These are phyloP conservation scores for Siniperca scherzeri DNA, from an alignment of 2,797 vertebrate genomes.

Conservation along the genomic window DNA sequence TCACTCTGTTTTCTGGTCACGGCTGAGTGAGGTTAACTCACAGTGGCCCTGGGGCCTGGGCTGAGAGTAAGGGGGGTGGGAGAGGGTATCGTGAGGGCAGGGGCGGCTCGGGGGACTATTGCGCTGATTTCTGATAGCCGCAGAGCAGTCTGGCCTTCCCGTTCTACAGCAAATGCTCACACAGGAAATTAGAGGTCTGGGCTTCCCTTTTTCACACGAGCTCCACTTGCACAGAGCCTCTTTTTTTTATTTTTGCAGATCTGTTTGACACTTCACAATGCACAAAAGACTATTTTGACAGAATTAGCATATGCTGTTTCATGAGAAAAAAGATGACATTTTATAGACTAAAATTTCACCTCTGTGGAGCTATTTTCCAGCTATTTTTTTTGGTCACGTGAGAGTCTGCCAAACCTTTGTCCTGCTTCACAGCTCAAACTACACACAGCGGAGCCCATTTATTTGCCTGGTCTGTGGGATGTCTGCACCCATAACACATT, in stretches of 20 bases:
- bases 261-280: constrained; percentile 59
- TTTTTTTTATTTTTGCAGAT: constrained; percentile 61
- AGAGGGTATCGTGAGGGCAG: constrained; percentile 79
- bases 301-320: constrained; percentile 58
- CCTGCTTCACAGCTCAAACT: constrained; percentile 48
- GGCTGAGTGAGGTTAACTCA: constrained; percentile 84
- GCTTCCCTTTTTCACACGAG: constrained; percentile 84
- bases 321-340: constrained; percentile 17
- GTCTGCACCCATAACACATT: constrained; percentile 76
- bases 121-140: constrained; percentile 83
- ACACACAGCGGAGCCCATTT: constrained; percentile 62
- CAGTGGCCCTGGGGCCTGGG: constrained; percentile 75
- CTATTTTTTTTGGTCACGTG: constrained; percentile 26
- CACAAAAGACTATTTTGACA: constrained; percentile 51
- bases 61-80: constrained; percentile 62
- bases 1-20: constrained; percentile 84
- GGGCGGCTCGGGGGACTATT: constrained; percentile 81
- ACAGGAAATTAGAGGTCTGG: constrained; percentile 87
- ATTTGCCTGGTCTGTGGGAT: constrained; percentile 70
- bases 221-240: constrained; percentile 70
- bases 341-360: constrained; percentile 32
- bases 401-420: constrained; percentile 51
- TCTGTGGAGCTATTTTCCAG: constrained; percentile 46
- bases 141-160: constrained; percentile 78
- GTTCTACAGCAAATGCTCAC: constrained; percentile 74